Percentiles rank a stretch among this genome's conserved stretches.
Evolutionary conservation across 2,888 invertebrate genomes (phyloP).

Genomic region (Acholoe squamosa): DNA sequence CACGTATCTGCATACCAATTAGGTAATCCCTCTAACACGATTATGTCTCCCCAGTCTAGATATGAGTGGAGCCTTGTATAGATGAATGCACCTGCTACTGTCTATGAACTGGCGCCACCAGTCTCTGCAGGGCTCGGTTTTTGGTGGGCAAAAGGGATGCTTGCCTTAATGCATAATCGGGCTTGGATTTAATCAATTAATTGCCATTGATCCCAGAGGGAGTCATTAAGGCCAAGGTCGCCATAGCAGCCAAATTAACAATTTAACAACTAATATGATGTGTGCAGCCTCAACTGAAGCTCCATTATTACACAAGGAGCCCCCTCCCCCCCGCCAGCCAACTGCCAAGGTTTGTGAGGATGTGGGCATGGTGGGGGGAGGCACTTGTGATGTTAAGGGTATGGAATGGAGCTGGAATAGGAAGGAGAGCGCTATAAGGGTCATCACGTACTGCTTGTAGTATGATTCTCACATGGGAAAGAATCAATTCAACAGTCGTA

Average conservation of each 20-base stretch:
- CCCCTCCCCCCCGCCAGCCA: too few species aligned
- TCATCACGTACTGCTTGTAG: too few species aligned
- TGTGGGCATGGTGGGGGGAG: too few species aligned
- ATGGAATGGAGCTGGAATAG: too few species aligned
- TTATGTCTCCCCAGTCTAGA: background rate
- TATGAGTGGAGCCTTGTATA: background rate
- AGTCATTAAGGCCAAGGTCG: background rate
- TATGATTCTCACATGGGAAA: too few species aligned
- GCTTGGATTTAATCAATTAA: background rate
- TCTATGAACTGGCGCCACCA: background rate
- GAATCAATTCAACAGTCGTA: too few species aligned
- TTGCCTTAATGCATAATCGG: background rate
- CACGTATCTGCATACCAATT: background rate
- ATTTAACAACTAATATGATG: constrained; percentile 15
- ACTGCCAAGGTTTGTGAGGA: too few species aligned
- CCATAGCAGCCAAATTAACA: background rate
- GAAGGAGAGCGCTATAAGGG: too few species aligned
- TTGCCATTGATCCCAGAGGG: constrained; percentile 23
- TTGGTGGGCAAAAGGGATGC: too few species aligned
- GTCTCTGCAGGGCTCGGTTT: background rate
- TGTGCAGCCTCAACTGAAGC: background rate
- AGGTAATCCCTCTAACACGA: background rate
- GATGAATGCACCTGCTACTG: background rate
- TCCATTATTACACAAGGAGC: background rate
- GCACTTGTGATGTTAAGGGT: too few species aligned